Conservation (phyloP, 2,113 vertebrate genomes). For the Alaudala cheleensis region DNA sequence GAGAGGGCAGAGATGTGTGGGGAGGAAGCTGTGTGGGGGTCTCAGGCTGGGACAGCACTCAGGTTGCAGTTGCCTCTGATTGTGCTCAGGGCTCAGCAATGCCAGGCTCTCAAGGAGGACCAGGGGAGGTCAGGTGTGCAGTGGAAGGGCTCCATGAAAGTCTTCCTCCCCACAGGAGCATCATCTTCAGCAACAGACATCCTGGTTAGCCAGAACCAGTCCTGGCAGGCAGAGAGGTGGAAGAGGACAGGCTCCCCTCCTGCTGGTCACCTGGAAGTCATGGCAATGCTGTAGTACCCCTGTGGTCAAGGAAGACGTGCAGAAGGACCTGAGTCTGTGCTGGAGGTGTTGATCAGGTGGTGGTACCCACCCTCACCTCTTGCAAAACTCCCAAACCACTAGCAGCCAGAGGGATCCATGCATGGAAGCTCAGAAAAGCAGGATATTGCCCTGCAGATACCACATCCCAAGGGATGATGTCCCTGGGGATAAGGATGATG, state of each 20-base stretch:
- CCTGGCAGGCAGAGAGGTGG: not conserved
- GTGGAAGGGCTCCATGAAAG: not conserved
- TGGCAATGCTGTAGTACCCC: not conserved
- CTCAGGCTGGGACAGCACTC: not conserved
- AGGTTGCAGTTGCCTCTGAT: not conserved
- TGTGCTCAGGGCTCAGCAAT: not conserved
- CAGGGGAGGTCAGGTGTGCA: not conserved
- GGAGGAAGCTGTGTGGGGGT: not conserved
- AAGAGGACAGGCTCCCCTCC: not conserved
- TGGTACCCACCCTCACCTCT: not conserved
- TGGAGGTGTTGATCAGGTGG: not conserved
- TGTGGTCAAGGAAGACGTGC: not conserved
- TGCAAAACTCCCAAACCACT: not conserved
- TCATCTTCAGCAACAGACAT: not conserved
- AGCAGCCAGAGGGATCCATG: not conserved
- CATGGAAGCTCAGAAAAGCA: not conserved
- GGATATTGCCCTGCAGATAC: accelerated
- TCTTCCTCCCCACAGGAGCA: not conserved
- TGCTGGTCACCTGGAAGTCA: not conserved
- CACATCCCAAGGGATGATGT: not conserved
- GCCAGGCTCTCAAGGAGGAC: not conserved
- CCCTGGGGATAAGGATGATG: not conserved
- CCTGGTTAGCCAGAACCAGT: not conserved
- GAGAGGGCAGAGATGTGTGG: not conserved
- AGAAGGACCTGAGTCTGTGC: not conserved